Evolutionary conservation across 2,888 invertebrate genomes (phyloP).

Genomic region (Eueremaeus valkanovi): DNA sequence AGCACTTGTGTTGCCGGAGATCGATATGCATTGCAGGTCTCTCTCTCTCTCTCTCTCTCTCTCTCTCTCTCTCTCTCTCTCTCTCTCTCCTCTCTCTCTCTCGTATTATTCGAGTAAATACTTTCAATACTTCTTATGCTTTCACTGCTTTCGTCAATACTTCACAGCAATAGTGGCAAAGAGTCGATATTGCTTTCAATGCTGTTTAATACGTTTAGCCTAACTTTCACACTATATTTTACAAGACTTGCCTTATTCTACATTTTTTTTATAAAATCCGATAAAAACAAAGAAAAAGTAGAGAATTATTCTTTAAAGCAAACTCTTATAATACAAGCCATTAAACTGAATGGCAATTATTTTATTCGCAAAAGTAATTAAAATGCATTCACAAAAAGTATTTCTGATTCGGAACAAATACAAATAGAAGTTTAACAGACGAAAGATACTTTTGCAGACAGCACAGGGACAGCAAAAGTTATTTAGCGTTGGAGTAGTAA

Average conservation of each 20-base stretch:
- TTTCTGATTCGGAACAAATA: no score
- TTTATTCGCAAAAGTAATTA: no score
- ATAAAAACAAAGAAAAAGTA: background rate
- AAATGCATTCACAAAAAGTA: no score
- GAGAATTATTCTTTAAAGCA: no score
- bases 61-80: conserved; percentile 1
- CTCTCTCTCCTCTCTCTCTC: no score
- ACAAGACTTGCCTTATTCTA: background rate
- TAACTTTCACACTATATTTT: background rate
- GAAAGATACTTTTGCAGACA: no score
- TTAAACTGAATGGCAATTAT: no score
- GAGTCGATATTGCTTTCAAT: conserved; percentile 8
- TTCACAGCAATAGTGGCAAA: conserved; percentile 8
- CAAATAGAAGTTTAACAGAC: no score
- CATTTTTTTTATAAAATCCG: background rate
- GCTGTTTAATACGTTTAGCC: conserved; percentile 1
- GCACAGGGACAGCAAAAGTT: no score
- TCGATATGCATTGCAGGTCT: conserved; percentile 14
- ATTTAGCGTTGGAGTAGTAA: no score
- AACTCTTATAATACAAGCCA: no score
- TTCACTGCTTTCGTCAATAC: conserved; percentile 15
- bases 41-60: conserved; percentile 1
- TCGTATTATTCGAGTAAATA: background rate
- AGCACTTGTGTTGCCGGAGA: background rate
- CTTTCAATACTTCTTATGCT: conserved; percentile 20